Conservation (phyloP, 2,113 vertebrate species). For the Ptychochromis oligacanthus region DNA sequence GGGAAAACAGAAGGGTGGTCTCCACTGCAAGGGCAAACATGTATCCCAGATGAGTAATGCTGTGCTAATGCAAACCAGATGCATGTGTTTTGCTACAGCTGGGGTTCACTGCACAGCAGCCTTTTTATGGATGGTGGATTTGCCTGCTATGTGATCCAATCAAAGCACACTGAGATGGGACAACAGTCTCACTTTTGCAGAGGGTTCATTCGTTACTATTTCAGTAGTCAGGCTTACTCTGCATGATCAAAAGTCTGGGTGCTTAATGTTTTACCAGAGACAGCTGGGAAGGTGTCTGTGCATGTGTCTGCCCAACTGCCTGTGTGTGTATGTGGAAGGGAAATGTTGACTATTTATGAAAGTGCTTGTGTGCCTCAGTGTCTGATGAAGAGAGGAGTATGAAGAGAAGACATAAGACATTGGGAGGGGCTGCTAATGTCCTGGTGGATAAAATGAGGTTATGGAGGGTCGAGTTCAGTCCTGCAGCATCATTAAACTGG, state of each 20-base stretch:
- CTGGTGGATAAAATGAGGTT: constrained; percentile 19
- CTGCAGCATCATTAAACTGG: constrained; percentile 36
- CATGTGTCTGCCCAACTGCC: constrained; percentile 3
- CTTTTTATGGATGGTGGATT: constrained; percentile 36
- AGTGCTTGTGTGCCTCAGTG: constrained; percentile 1
- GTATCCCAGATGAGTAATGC: constrained; percentile 48
- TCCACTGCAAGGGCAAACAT: constrained; percentile 17
- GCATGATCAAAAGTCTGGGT: constrained; percentile 56
- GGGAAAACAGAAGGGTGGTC: constrained; percentile 59
- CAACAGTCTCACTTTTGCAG: constrained; percentile 51
- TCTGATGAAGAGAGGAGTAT: constrained; percentile 13
- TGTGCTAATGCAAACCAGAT: constrained; percentile 65
- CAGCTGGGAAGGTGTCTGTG: constrained; percentile 44
- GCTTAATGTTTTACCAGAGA: constrained; percentile 61
- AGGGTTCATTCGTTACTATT: constrained; percentile 65
- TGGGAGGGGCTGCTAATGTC: constrained; percentile 22
- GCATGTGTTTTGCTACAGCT: constrained; percentile 31
- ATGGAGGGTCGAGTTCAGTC: constrained; percentile 26
- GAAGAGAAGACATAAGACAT: constrained; percentile 27
- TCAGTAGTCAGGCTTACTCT: constrained; percentile 43
- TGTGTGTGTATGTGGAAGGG: neutral
- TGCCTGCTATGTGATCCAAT: constrained; percentile 42
- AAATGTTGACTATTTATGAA: constrained; percentile 10
- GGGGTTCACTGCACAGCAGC: constrained; percentile 30
- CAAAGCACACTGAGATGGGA: constrained; percentile 41